Conservation (phyloP, 2,797 vertebrate species). For the Coccyzus lansbergi region DNA sequence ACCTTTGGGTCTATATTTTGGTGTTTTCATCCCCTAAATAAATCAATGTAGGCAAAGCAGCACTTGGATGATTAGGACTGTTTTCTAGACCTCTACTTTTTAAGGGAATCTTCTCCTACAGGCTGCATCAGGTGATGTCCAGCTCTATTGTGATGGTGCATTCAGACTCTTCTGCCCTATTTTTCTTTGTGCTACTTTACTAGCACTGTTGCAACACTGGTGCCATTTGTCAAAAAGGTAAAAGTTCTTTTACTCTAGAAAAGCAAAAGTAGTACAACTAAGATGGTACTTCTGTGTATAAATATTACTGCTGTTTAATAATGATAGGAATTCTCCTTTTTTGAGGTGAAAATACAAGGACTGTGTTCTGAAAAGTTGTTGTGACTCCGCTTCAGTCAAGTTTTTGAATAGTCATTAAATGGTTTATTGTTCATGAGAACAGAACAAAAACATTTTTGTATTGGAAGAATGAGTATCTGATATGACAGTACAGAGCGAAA, state of each 20-base stretch:
- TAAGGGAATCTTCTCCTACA: neutral
- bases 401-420: neutral
- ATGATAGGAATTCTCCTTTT: neutral
- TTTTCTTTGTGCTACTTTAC: neutral
- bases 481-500: conserved; percentile 47
- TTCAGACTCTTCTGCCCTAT: neutral
- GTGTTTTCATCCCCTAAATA: neutral
- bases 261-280: neutral
- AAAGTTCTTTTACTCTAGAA: neutral
- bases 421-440: neutral
- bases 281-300: neutral
- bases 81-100: neutral
- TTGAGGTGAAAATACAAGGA: neutral
- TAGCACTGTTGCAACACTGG: neutral
- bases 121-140: neutral
- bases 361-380: neutral
- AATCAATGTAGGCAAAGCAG: neutral
- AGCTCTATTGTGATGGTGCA: rapidly evolving
- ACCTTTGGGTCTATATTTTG: neutral
- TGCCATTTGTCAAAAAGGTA: neutral
- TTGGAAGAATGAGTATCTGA: conserved; percentile 30
- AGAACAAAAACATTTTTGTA: neutral
- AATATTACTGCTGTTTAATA: neutral
- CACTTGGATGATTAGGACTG: neutral
- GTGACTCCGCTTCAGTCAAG: neutral